phyloP scores from a whole-genome alignment of 1,140 invertebrate species.

The Plectus sambesii region DNA sequence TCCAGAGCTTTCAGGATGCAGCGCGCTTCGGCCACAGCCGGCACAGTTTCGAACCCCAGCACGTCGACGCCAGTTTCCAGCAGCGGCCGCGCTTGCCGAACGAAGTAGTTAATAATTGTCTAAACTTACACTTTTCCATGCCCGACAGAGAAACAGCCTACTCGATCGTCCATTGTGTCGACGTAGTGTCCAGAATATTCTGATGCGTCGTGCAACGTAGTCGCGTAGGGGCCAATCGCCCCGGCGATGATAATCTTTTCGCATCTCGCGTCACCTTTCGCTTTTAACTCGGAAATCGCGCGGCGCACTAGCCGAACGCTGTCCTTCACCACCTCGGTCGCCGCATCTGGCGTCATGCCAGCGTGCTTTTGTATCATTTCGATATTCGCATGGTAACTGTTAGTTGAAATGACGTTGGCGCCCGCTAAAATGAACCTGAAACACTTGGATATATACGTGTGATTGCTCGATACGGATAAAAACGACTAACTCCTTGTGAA shows the following conservation, averaged over 20 bases:
- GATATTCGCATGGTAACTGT: slow-evolving; percentile 75
- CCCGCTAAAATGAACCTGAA: slow-evolving; percentile 56
- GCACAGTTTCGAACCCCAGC: slow-evolving; percentile 76
- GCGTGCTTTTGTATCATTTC: slow-evolving; percentile 63
- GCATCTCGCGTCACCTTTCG: slow-evolving; percentile 47
- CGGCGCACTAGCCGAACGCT: slow-evolving; percentile 61
- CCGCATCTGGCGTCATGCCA: slow-evolving; percentile 54
- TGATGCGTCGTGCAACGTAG: slow-evolving; percentile 69
- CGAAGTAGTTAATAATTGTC: slow-evolving; percentile 11
- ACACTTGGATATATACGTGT: not conserved
- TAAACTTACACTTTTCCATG: slow-evolving; percentile 14
- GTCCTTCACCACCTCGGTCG: slow-evolving; percentile 58
- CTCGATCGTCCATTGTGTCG: slow-evolving; percentile 53
- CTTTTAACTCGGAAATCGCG: too few relatives aligned
- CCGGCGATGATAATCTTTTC: slow-evolving; percentile 49
- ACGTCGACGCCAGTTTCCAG: slow-evolving; percentile 66
- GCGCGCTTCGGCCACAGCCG: slow-evolving; percentile 66
- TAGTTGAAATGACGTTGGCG: slow-evolving; percentile 68
- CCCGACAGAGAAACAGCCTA: not conserved
- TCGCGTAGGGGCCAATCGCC: slow-evolving; percentile 79
- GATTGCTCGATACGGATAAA: not conserved
- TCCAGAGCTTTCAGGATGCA: slow-evolving; percentile 63
- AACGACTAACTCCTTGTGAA: slow-evolving; percentile 14
- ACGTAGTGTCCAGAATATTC: slow-evolving; percentile 76
- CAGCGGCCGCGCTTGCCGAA: slow-evolving; percentile 59